Conservation (phyloP, 2,888 invertebrate species). For the Scaptomyza caliginosa region DNA sequence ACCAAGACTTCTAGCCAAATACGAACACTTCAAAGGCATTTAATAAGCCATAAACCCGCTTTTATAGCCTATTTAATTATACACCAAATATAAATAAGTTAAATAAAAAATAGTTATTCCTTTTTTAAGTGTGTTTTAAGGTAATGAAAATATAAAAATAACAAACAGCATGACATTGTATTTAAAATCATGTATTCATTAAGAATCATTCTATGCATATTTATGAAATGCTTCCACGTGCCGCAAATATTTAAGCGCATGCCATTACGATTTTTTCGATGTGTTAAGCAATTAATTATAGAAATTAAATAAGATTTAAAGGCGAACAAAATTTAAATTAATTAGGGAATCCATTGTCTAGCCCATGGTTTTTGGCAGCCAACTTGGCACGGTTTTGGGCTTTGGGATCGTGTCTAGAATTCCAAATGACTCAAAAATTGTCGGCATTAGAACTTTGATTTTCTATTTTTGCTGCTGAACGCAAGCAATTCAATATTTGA, state of each 20-base stretch:
- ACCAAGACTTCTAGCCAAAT: background rate
- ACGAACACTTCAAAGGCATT: constrained; percentile 7
- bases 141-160: constrained; percentile 21
- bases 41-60: constrained; percentile 33
- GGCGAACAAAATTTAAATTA: constrained; percentile 59
- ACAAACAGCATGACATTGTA: background rate
- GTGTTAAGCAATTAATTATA: constrained; percentile 71
- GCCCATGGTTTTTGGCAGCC: constrained; percentile 53
- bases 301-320: constrained; percentile 47
- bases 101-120: constrained; percentile 1
- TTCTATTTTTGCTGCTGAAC: too few species aligned
- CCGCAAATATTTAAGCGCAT: constrained; percentile 46
- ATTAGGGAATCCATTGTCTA: constrained; percentile 56
- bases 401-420: background rate
- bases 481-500: constrained; percentile 38
- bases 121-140: constrained; percentile 29
- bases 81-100: constrained; percentile 29
- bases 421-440: constrained; percentile 53
- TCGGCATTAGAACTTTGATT: constrained; percentile 64
- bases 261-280: constrained; percentile 36
- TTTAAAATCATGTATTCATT: background rate
- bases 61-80: constrained; percentile 13
- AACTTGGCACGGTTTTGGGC: constrained; percentile 45
- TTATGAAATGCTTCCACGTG: constrained; percentile 68
- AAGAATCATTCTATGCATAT: constrained; percentile 60